phyloP scores from a whole-genome alignment of 2,888 invertebrate genomes.

The Cephus rjabovi region DNA sequence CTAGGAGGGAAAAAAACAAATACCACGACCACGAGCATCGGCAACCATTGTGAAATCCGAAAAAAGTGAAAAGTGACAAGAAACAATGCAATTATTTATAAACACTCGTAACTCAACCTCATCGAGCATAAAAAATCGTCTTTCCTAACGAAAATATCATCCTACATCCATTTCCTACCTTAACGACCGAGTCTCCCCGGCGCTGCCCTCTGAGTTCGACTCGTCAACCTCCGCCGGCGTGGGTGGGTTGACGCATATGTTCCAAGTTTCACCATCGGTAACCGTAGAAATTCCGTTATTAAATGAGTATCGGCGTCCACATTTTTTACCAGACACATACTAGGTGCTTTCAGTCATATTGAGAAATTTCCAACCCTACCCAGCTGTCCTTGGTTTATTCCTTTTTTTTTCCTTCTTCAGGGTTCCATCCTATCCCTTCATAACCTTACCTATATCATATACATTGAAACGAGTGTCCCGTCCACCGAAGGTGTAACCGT shows the following conservation, averaged over 20 bases:
- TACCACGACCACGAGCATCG: neutral
- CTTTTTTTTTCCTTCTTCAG: too few species aligned
- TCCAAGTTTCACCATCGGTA: slow-evolving; percentile 7
- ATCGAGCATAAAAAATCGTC: slow-evolving; percentile 7
- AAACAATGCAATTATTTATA: slow-evolving; percentile 16
- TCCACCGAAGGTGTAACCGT: slow-evolving; percentile 28
- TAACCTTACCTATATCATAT: too few species aligned
- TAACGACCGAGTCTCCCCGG: slow-evolving; percentile 20
- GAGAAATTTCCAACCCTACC: too few species aligned
- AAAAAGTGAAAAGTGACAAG: neutral
- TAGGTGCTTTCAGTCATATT: too few species aligned
- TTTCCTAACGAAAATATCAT: neutral
- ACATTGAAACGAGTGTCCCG: too few species aligned
- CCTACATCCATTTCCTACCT: neutral
- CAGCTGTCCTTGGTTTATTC: too few species aligned
- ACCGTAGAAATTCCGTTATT: neutral
- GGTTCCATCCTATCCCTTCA: too few species aligned
- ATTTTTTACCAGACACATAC: too few species aligned
- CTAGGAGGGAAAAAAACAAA: neutral
- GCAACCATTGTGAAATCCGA: neutral
- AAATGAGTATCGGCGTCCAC: neutral
- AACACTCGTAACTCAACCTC: slow-evolving; percentile 13
- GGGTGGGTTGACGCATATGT: neutral
- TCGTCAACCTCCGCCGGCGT: neutral
- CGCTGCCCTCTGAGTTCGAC: too few species aligned